Percentiles rank a stretch among this genome's conserved stretches.
Conservation (phyloP, 1,140 invertebrate species). For the Gryllus bimaculatus region DNA sequence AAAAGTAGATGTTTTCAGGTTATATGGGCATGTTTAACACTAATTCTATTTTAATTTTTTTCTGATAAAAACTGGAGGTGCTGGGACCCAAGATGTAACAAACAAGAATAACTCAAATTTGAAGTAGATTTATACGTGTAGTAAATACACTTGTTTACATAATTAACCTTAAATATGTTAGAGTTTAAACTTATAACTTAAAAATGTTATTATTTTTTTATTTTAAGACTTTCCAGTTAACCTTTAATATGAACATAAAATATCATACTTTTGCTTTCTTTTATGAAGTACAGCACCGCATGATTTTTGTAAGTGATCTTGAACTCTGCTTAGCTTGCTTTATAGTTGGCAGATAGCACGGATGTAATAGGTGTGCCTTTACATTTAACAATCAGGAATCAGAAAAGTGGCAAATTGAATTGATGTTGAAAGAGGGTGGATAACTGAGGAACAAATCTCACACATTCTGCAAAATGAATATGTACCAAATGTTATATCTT, state of each 20-base stretch:
- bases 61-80: background rate
- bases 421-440: too few relatives aligned
- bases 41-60: background rate
- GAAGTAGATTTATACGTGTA: background rate
- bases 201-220: background rate
- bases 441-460: too few relatives aligned
- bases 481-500: background rate
- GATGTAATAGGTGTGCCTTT: background rate
- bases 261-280: background rate
- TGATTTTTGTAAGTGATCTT: background rate
- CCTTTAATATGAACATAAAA: background rate
- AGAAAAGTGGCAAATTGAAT: too few relatives aligned
- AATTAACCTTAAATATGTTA: background rate
- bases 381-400: background rate
- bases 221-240: background rate
- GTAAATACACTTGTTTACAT: background rate
- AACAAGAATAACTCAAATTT: slow-evolving; percentile 1
- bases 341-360: background rate
- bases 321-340: background rate
- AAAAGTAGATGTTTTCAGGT: background rate
- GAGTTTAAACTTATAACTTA: background rate
- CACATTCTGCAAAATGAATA: too few relatives aligned
- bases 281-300: background rate
- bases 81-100: background rate
- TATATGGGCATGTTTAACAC: background rate